A percentile compares a stretch with the other conserved stretches of the same genome.
These are phyloP conservation scores for Calliphora vomitoria DNA, from an alignment of 2,888 invertebrate species.

Conservation along the genomic window DNA sequence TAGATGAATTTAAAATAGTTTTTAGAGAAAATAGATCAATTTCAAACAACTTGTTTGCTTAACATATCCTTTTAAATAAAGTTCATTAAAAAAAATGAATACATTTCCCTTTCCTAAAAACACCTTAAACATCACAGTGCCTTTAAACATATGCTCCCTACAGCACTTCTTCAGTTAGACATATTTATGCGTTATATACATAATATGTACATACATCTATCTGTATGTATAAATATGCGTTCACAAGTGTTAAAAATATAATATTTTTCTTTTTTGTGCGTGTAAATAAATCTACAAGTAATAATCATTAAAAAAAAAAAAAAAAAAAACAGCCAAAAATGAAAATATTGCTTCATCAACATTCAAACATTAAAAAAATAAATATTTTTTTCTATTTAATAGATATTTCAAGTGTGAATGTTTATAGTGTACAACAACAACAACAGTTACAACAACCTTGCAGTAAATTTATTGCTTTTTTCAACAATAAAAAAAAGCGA, in stretches of 20 bases:
- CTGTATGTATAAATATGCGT: constrained; percentile 1
- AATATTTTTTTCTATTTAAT: background rate
- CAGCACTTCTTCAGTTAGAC: too few relatives aligned
- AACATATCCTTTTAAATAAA: too few relatives aligned
- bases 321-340: constrained; percentile 1
- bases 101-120: too few relatives aligned
- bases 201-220: background rate
- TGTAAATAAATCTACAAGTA: constrained; percentile 3
- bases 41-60: too few relatives aligned
- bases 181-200: too few relatives aligned
- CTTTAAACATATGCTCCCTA: background rate
- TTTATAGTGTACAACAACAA: constrained; percentile 7
- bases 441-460: constrained; percentile 65
- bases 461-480: constrained; percentile 53
- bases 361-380: constrained; percentile 6
- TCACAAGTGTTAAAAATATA: background rate
- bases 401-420: constrained; percentile 55
- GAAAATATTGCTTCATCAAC: constrained; percentile 21
- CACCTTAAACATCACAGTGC: background rate
- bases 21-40: too few relatives aligned
- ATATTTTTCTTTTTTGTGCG: background rate
- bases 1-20: too few relatives aligned
- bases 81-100: too few relatives aligned
- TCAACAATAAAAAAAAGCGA: constrained; percentile 7
- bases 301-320: constrained; percentile 27